These are phyloP conservation scores for Otis tarda DNA, from an alignment of 2,113 vertebrate species.

Conservation along the genomic window DNA sequence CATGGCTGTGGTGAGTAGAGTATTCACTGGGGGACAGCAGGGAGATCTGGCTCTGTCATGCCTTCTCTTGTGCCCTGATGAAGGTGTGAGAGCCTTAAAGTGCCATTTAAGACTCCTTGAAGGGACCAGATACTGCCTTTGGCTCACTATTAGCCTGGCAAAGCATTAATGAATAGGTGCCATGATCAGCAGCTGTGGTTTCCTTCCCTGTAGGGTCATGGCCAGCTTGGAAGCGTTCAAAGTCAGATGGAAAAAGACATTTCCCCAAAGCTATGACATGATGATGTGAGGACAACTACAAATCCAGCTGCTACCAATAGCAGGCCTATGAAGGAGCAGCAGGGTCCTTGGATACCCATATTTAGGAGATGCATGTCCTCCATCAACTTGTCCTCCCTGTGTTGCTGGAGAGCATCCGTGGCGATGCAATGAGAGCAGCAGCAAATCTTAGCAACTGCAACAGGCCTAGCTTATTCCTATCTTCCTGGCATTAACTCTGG, in stretches of 20 bases:
- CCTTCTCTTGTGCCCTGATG: neutral
- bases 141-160: neutral
- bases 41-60: neutral
- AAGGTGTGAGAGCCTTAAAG: neutral
- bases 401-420: neutral
- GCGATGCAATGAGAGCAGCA: neutral
- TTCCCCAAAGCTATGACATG: neutral
- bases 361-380: neutral
- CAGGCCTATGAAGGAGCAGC: neutral
- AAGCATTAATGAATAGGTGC: neutral
- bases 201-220: neutral
- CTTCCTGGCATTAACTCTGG: neutral
- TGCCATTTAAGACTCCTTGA: neutral
- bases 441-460: neutral
- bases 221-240: neutral
- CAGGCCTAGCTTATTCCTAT: neutral
- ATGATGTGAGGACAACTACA: neutral
- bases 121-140: neutral
- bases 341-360: neutral
- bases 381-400: neutral
- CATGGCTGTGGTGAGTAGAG: slow-evolving; percentile 1
- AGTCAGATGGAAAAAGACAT: neutral
- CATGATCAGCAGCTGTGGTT: neutral
- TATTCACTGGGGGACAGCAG: neutral
- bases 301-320: neutral